Evolutionary conservation across 1,140 invertebrate genomes (phyloP).

Genomic region (Zaprionus inermis): DNA sequence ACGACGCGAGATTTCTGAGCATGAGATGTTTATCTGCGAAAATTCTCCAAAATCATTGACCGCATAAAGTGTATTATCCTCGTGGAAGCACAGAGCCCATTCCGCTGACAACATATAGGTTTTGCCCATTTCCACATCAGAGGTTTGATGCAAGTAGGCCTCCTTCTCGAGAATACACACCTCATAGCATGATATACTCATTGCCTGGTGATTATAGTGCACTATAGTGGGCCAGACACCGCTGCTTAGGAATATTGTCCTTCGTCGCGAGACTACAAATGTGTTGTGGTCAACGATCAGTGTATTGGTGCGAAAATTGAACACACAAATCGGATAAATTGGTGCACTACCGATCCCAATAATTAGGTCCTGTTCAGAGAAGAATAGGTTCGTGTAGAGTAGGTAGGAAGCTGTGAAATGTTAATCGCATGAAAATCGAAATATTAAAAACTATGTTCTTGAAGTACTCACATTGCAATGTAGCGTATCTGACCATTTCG

Average conservation of each 20-base stretch:
- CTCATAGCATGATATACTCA: constrained; percentile 59
- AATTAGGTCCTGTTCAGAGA: constrained; percentile 63
- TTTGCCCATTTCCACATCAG: constrained; percentile 47
- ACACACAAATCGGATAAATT: constrained; percentile 49
- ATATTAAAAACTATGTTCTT: too few species aligned
- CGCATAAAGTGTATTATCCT: constrained; percentile 59
- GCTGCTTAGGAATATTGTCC: constrained; percentile 9
- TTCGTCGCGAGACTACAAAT: background rate
- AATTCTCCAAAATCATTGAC: constrained; percentile 66
- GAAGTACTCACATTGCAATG: constrained; percentile 55
- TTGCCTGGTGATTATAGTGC: constrained; percentile 55
- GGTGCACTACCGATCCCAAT: constrained; percentile 59
- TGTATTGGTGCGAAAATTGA: constrained; percentile 61
- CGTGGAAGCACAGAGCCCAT: constrained; percentile 45
- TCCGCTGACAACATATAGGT: constrained; percentile 39
- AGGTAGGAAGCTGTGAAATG: background rate
- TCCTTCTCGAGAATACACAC: constrained; percentile 61
- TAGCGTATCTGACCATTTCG: constrained; percentile 53
- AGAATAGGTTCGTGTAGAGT: constrained; percentile 48
- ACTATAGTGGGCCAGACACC: constrained; percentile 54
- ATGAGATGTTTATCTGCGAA: constrained; percentile 49
- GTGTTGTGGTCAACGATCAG: constrained; percentile 42
- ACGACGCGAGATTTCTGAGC: constrained; percentile 36
- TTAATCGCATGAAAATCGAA: background rate
- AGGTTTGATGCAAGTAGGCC: constrained; percentile 50